Evolutionary conservation across 2,113 vertebrate genomes (phyloP), one percentile per base, ranked within the genome.

Genomic region (Bufo gargarizans): DNA sequence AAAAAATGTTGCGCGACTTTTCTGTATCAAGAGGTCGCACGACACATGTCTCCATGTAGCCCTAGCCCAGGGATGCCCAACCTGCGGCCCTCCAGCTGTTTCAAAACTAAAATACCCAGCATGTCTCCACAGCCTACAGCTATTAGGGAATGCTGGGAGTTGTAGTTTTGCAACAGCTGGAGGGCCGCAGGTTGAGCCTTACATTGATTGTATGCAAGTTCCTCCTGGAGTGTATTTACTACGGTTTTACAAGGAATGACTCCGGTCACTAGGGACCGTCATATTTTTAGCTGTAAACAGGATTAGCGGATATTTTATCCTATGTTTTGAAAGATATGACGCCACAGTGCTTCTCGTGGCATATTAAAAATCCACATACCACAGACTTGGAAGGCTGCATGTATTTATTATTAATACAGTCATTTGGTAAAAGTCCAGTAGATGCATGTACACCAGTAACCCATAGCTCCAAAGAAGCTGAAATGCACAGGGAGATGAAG

Each of bases 331-430:
- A 63, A 49, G 80, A 9, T 63, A 10, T 65, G 59, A 82, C 59
- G 59, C n/a, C 56, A 81, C n/a, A 61, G 14, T 81, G n/a, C 58
- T 82, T 14, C 19, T 61, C 49, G 45, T 65, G 33, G 55, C 12
- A 59, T 81, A 59, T 80, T 59, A 79, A 81, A 59, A 59, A 58
- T 81, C 22, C 56, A 80, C 55, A 59, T 59, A 59, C 13, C 56
- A 58, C 20, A 43, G 20, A 81, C 79, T 82, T 59, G 43, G 59
- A 82, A 82, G 58, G 14, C 16, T 65, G 19, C 1, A 47, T 65
- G 17, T 65, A 82, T 82, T 65, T 65, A 65, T 82, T 61, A 82
- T 47, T 82, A 49, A 78, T 78, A 78, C 77, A 11, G 50, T 56
- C 77, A 78, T 78, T 78, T 22, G 50, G 77, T 55, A 77, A 78